Conservation (phyloP, 2,113 vertebrate genomes). For the Argyrosomus japonicus region DNA sequence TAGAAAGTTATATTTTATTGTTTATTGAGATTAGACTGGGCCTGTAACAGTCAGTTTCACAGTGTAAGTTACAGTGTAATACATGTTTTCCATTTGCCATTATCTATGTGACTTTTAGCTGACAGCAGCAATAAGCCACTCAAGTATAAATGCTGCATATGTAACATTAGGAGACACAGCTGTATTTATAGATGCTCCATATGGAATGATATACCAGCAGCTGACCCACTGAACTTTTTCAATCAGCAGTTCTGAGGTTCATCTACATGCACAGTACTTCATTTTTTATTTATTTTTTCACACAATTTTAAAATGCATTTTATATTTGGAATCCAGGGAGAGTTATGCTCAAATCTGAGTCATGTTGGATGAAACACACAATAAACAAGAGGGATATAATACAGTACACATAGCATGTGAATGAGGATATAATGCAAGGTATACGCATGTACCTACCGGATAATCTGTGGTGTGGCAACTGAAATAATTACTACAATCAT, state of each 20-base stretch:
- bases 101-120: not conserved
- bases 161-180: slow-evolving; percentile 3
- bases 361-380: not conserved
- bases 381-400: not conserved
- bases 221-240: not conserved
- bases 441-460: no score
- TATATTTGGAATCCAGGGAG: not conserved
- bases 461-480: not conserved
- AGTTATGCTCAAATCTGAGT: not conserved
- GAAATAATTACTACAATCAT: slow-evolving; percentile 1
- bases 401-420: not conserved
- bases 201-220: not conserved
- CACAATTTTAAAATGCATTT: not conserved
- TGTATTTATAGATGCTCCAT: not conserved
- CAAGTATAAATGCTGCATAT: not conserved
- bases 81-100: not conserved
- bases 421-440: not conserved
- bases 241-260: not conserved
- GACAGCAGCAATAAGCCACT: not conserved
- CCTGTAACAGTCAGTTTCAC: no score
- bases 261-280: not conserved
- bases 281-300: not conserved
- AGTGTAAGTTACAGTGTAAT: no score
- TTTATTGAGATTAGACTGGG: no score
- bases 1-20: no score